Evolutionary conservation across 2,797 vertebrate species (phyloP), one percentile per base, ranked within the genome.

Genomic region (Mycteria americana): DNA sequence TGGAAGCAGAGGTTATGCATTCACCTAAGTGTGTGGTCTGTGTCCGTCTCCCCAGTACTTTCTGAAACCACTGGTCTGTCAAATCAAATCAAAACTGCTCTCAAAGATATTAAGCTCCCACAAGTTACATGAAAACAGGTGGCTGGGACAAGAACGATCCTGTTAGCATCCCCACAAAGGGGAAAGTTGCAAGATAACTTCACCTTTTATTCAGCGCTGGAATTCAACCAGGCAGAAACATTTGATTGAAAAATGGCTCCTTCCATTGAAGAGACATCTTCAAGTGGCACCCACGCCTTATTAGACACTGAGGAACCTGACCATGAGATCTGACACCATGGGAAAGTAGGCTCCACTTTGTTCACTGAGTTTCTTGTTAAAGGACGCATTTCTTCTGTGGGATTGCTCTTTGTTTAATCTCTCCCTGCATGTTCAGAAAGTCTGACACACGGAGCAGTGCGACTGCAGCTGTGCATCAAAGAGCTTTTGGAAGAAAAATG

Each of bases 191-290:
- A 70, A 74, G 82, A 51, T 50, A 88, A 74, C 45, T 51, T 95
- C 75, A 56, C 87, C 56, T 91, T 92, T 91, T 89, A 74, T 51
- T 83, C 72, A 15, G 59, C 37, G 45, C 16, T 56, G 37, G 21
- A 88, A 83, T 92, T 95, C 65, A 84, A 68, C 53, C 72, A 94
- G 65, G 72, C n/a, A 83, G 69, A 95, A 95, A 62, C 18, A 33
- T 77, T 41, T 75, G 31, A 79, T 19, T 68, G 67, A 43, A 85
- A 75, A 83, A 87, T 62, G 24, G 4, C 37, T 92, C n/a, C 51
- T 88, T 91, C 72, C 10, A 30, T 3, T 53, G 72, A 92, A 87
- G 24, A 85, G 60, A n/a, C 17, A 73, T 24, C 63, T 91, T 89
- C 53, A 81, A 84, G 54, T 30, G 48, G 43, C 22, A 41, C 21